Conservation (phyloP, 1,140 invertebrate genomes). For the Tigriopus japonicus region DNA sequence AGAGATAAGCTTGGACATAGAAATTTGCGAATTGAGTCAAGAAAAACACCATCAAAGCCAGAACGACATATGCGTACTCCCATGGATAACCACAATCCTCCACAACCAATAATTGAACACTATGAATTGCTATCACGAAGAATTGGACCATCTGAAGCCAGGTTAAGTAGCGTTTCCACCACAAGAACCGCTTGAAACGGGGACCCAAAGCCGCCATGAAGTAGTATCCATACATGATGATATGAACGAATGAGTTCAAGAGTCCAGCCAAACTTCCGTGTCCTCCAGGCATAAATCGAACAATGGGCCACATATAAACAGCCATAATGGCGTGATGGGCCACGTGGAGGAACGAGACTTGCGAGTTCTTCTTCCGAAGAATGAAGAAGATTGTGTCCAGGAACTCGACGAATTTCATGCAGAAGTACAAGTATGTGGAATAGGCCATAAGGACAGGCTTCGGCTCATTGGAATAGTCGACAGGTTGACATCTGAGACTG, state of each 20-base stretch:
- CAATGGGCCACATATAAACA: conserved; percentile 80
- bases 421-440: conserved; percentile 46
- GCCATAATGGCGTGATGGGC: conserved; percentile 88
- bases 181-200: conserved; percentile 22
- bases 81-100: too few relatives aligned
- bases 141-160: conserved; percentile 57
- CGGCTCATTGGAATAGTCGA: background rate
- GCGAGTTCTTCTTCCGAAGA: conserved; percentile 63
- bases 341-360: conserved; percentile 71
- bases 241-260: conserved; percentile 76
- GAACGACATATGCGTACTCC: too few relatives aligned
- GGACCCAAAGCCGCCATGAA: conserved; percentile 54
- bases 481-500: background rate
- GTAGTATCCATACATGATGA: conserved; percentile 87
- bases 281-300: conserved; percentile 89
- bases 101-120: too few relatives aligned
- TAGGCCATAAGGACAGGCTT: too few relatives aligned
- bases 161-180: conserved; percentile 90
- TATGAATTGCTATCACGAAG: too few relatives aligned
- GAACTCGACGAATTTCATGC: conserved; percentile 83
- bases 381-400: conserved; percentile 83
- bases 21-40: too few relatives aligned
- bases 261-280: conserved; percentile 67
- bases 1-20: too few relatives aligned
- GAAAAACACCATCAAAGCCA: too few relatives aligned